Conservation (phyloP, 2,797 vertebrate genomes). For the Peromyscus melanophrys region DNA sequence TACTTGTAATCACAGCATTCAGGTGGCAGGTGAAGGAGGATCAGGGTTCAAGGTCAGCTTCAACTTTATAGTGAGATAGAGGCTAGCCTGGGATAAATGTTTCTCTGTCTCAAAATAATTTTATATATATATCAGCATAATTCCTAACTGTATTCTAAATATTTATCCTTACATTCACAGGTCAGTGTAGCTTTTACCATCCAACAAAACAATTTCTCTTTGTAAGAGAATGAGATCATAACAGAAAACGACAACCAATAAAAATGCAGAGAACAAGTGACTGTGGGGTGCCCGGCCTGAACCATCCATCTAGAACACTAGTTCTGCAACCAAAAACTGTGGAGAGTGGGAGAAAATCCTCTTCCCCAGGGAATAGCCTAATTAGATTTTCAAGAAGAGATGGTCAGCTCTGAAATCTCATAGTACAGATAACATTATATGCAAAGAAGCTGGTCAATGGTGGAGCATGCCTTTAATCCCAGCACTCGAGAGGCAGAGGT, state of each 20-base stretch:
- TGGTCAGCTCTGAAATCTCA: neutral
- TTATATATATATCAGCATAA: neutral
- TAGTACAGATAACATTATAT: neutral
- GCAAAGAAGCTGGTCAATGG: neutral
- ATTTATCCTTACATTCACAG: neutral
- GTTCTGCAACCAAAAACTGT: neutral
- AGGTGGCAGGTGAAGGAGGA: neutral
- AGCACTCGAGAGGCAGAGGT: too few relatives aligned
- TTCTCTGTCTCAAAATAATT: neutral
- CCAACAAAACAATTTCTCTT: neutral
- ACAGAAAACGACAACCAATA: neutral
- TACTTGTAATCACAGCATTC: neutral
- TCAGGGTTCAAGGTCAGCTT: neutral
- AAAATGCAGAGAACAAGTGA: neutral
- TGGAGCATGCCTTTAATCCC: too few relatives aligned
- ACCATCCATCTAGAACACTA: neutral
- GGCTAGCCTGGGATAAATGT: neutral
- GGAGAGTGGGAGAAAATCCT: neutral
- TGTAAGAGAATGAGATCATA: neutral
- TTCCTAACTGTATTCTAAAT: neutral
- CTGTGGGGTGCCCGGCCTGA: neutral
- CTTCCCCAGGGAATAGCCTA: neutral
- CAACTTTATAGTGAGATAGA: neutral
- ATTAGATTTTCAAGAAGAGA: neutral
- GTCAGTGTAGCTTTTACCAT: neutral